Evolutionary conservation across 2,113 vertebrate species (phyloP), one percentile per base, ranked within the genome.

Genomic region (Albula glossodonta): DNA sequence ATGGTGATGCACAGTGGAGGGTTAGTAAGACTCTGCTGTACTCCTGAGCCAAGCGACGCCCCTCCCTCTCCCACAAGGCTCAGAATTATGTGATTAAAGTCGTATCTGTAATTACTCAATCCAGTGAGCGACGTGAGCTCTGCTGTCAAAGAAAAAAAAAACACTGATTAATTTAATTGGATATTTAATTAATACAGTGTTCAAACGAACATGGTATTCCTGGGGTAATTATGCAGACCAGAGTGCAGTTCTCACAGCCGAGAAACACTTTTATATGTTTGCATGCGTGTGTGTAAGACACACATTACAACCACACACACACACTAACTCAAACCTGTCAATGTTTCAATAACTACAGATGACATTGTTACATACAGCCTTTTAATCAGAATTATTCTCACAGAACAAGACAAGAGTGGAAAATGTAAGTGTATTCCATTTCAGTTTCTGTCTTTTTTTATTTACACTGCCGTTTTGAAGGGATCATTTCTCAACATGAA

Each of bases 121-220:
- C 86, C 82, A 79, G 85, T 77, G 85, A 83, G 83, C 87, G 88
- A 88, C 74, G 81, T 48, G 57, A 84, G 87, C 51, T 86, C 80
- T 88, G 86, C 86, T 56, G 88, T 86, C 83, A 82, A 80, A 84
- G 86, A 74, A 31, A 41, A 41, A 41, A 70, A n/a, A 60, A 82
- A 77, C 56, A 87, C 85, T 90, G 82, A 90, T 91, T 87, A 85
- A 85, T 87, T 87, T 86, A 85, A 89, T 88, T 85, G 88, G 83
- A 82, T 86, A 66, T 74, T 63, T 89, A 89, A 92, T 88, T 81
- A 85, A 53, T 85, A 83, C 80, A 82, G 77, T 83, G 49, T 48
- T 90, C 87, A 87, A 31, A 85, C 83, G 84, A 83, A 77, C 82
- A 53, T 80, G 57, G 53, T 87, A 82, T 82, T 66, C 12, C 25